These are phyloP conservation scores for Planiliza haematocheilus DNA, from an alignment of 2,113 vertebrate genomes.

Conservation along the genomic window DNA sequence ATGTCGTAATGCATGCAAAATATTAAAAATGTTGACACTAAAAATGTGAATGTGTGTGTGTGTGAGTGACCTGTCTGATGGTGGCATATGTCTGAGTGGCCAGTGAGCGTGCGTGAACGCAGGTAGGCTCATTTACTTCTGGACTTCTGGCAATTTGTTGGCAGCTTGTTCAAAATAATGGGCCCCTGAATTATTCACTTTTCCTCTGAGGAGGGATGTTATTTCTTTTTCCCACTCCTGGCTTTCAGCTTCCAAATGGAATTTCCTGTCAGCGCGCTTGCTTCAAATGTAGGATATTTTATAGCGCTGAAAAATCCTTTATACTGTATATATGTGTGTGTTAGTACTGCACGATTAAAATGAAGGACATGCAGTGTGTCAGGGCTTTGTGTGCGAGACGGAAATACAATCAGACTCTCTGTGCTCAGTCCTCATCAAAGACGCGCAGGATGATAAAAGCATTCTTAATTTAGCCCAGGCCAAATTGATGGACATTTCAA, in stretches of 20 bases:
- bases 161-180: constrained; percentile 55
- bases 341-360: too few species aligned
- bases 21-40: too few species aligned
- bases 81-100: background rate
- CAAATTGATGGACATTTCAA: constrained; percentile 22
- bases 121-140: constrained; percentile 32
- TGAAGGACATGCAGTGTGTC: constrained; percentile 3
- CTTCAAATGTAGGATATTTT: constrained; percentile 11
- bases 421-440: constrained; percentile 17
- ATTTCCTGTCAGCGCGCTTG: background rate
- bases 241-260: constrained; percentile 48
- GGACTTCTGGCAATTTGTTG: constrained; percentile 44
- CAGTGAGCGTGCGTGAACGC: background rate
- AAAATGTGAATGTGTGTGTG: too few species aligned
- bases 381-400: constrained; percentile 8
- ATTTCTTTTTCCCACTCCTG: constrained; percentile 13
- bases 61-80: background rate
- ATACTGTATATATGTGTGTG: constrained; percentile 20
- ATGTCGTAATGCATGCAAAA: too few species aligned
- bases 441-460: constrained; percentile 22
- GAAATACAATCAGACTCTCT: background rate
- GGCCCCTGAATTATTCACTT: constrained; percentile 62
- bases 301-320: too few species aligned
- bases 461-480: constrained; percentile 28
- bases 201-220: constrained; percentile 10